phyloP scores from a whole-genome alignment of 2,113 vertebrate species.

The Balaenoptera acutorostrata region DNA sequence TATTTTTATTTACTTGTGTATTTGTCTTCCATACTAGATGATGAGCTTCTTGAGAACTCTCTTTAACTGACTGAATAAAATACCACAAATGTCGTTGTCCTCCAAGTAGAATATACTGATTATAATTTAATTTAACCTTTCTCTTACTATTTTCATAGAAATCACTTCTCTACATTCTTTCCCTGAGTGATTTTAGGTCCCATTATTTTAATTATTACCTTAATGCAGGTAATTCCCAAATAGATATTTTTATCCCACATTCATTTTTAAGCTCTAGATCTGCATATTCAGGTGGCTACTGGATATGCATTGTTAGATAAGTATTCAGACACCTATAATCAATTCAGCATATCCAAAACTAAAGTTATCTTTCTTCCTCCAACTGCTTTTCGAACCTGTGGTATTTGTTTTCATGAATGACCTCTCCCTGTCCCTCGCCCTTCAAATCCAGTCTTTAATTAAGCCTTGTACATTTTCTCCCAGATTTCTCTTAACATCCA shows the following conservation, averaged over 20 bases:
- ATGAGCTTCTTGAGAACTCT: background rate
- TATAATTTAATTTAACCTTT: slow-evolving; percentile 11
- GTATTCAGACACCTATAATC: background rate
- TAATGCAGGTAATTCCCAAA: background rate
- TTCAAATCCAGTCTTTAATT: background rate
- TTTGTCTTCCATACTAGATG: background rate
- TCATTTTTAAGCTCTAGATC: slow-evolving; percentile 6
- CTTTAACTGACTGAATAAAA: background rate
- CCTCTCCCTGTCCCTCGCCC: background rate
- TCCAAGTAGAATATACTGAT: background rate
- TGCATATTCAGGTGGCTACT: background rate
- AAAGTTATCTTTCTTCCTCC: background rate
- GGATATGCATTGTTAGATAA: background rate
- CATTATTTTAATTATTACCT: slow-evolving; percentile 9
- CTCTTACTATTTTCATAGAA: background rate
- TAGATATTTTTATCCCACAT: background rate
- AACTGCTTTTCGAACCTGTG: background rate
- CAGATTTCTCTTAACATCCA: background rate
- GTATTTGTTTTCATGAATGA: background rate
- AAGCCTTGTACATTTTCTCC: background rate
- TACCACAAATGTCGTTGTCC: background rate
- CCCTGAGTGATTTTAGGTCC: background rate
- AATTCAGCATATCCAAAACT: background rate
- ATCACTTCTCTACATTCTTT: background rate
- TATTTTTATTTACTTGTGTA: background rate